phyloP scores from a whole-genome alignment of 2,113 vertebrate genomes.

The Microcebus jonahi region DNA sequence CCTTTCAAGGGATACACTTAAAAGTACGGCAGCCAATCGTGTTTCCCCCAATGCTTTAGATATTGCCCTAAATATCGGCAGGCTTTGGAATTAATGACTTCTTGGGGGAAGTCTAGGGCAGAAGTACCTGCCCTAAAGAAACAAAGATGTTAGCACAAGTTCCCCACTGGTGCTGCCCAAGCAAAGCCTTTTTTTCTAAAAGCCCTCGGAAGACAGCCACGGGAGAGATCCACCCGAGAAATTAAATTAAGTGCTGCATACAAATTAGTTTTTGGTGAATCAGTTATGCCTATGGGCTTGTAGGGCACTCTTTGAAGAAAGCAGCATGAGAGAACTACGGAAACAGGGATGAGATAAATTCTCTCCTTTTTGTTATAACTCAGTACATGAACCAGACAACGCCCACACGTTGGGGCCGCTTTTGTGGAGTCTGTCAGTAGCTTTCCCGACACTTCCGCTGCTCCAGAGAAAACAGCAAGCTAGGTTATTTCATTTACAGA shows the following conservation, averaged over 20 bases:
- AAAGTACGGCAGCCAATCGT: not conserved
- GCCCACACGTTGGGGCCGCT: not conserved
- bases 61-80: not conserved
- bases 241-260: slow-evolving; percentile 19
- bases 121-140: not conserved
- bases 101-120: not conserved
- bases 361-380: not conserved
- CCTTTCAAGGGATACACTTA: not conserved
- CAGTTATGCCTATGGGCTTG: not conserved
- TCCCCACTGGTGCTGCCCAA: not conserved
- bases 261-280: slow-evolving; percentile 29
- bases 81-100: slow-evolving; percentile 4
- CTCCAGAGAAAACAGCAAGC: slow-evolving; percentile 12
- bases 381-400: not conserved
- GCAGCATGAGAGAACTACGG: not conserved
- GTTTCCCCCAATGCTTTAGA: not conserved
- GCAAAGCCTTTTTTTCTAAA: not conserved
- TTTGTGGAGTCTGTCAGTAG: not conserved
- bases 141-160: not conserved
- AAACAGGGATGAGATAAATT: slow-evolving; percentile 26
- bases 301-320: slow-evolving; percentile 44
- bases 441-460: not conserved
- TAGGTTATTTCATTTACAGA: not conserved
- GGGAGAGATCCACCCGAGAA: not conserved
- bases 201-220: not conserved